Evolutionary conservation across 2,797 vertebrate genomes (phyloP).

Genomic region (Cossypha heuglini): DNA sequence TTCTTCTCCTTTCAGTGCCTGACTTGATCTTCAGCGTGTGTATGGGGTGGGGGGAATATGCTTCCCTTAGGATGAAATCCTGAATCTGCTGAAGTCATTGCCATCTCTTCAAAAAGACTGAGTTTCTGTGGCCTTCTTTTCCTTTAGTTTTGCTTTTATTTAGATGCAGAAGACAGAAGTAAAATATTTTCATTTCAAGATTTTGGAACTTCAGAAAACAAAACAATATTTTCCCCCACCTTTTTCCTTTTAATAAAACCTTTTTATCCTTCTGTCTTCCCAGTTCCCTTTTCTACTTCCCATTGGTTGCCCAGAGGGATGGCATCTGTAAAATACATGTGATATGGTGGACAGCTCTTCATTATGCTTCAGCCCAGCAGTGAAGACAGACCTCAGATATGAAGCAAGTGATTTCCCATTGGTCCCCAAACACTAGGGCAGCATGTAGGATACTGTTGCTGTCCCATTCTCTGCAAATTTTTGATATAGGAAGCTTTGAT

Average conservation of each 20-base stretch:
- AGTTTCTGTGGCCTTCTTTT: neutral
- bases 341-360: neutral
- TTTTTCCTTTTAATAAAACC: neutral
- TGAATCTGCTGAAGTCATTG: neutral
- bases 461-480: neutral
- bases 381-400: neutral
- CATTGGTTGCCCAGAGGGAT: neutral
- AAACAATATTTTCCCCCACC: neutral
- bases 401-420: neutral
- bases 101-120: neutral
- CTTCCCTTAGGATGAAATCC: neutral
- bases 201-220: neutral
- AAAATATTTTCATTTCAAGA: neutral
- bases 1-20: neutral
- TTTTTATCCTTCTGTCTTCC: neutral
- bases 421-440: neutral
- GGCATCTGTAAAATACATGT: accelerated
- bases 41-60: neutral
- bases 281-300: neutral
- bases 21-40: accelerated
- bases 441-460: neutral
- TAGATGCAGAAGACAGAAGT: neutral
- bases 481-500: neutral
- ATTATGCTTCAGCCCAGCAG: neutral
- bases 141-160: neutral